A percentile compares a stretch with the other conserved stretches of the same genome.
Evolutionary conservation across 1,140 invertebrate species (phyloP).

Genomic region (Platyscapa corneri): DNA sequence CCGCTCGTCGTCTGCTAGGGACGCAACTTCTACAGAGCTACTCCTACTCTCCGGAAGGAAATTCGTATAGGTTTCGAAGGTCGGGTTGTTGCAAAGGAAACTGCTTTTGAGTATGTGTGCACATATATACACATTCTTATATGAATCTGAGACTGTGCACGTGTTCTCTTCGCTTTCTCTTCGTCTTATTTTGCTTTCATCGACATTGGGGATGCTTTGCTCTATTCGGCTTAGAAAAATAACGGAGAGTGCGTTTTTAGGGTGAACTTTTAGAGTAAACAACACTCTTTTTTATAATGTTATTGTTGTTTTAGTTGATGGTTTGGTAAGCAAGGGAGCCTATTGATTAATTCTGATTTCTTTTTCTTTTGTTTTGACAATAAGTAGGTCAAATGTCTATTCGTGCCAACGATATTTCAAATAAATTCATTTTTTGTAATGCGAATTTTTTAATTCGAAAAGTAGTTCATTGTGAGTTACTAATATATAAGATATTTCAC

Average conservation of each 20-base stretch:
- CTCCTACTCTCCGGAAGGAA: neutral
- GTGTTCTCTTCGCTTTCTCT: neutral
- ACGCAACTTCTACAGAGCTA: neutral
- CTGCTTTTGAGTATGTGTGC: neutral
- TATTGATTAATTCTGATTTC: conserved; percentile 20
- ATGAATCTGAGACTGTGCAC: neutral
- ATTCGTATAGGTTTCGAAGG: neutral
- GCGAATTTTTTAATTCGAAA: too few relatives aligned
- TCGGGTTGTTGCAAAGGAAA: neutral
- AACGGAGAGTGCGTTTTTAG: neutral
- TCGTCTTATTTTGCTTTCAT: neutral
- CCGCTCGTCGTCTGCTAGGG: neutral
- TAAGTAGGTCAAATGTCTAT: neutral
- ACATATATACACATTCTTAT: neutral
- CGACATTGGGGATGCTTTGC: neutral
- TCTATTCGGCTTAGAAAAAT: neutral
- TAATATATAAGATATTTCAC: too few relatives aligned
- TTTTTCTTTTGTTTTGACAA: neutral
- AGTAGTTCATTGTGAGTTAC: too few relatives aligned
- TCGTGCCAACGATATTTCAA: neutral
- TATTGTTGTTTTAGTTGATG: neutral
- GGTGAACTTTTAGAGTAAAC: neutral
- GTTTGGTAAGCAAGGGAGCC: neutral
- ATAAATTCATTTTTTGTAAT: neutral
- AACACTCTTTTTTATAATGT: neutral